Conservation (phyloP, 2,888 invertebrate genomes). For the Protonemura montana region DNA sequence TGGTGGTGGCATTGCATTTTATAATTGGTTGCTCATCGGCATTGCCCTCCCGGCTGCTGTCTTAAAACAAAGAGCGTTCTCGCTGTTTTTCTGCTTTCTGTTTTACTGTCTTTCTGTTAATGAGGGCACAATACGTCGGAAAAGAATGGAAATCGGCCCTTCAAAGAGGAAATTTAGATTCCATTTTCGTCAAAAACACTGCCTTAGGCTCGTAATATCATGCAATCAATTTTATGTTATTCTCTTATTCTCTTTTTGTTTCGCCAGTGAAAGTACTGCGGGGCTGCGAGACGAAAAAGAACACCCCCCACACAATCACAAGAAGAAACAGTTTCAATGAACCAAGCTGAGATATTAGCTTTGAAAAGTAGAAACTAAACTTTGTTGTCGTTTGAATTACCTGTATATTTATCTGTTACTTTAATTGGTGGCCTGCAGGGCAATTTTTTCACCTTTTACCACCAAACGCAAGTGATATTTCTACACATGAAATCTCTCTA, state of each 20-base stretch:
- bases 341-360: too few relatives aligned
- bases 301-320: neutral
- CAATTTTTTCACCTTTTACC: too few relatives aligned
- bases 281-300: neutral
- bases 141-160: neutral
- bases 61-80: neutral
- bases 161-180: neutral
- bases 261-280: neutral
- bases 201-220: neutral
- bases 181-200: neutral
- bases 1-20: neutral
- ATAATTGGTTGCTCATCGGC: neutral
- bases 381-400: too few relatives aligned
- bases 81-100: neutral
- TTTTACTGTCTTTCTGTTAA: neutral
- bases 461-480: too few relatives aligned
- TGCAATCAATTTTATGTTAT: conserved; percentile 5
- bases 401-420: too few relatives aligned
- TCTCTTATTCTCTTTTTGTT: neutral
- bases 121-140: neutral
- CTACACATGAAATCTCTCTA: neutral
- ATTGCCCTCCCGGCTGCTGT: neutral
- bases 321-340: too few relatives aligned
- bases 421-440: too few relatives aligned
- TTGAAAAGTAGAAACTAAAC: too few relatives aligned